Base-by-base conservation (phyloP, 2,113 vertebrate species). In the Cynopterus brachyotis region DNA sequence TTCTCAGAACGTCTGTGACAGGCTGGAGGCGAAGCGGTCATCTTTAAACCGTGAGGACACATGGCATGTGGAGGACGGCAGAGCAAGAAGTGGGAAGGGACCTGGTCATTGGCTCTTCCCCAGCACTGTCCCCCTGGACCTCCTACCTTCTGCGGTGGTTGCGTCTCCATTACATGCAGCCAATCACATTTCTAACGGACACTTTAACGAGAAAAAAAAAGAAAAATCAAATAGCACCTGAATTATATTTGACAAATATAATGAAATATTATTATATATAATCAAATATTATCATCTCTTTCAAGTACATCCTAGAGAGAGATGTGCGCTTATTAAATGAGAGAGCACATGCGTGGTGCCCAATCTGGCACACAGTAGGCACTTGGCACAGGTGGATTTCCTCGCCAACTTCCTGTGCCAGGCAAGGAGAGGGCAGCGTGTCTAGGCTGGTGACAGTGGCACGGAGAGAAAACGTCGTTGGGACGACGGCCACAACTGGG, bases 61-160 rank as follows among this genome's bases (percentile, higher is more conserved):
- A 35, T 0, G 57, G 62, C 37, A 2, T 0, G 0, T 10, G 11
- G 80, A 80, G 19, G 86, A 24, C 0, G 60, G 13, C 53, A 32
- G 67, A 30, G 28, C 28, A 24, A 47, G 3, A 22, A 7, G 82
- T 2, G 57, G 35, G 6, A 47, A 59, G 50, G 82, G 45, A 13
- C 9, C 26, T 8, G 5, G 93, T 20, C 32, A 0, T 4, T 19
- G 30, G 26, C 37, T 19, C 57, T 16, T 10, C 26, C 75, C 2
- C 0, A 9, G 67, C 37, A 0, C 75, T 4, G 45, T 6, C 28
- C 28, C 32, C 78, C 1, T 0, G 57, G 9, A 5, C 53, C 64
- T 30, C 24, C 59, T 15, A 1, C 30, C 30, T 20, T 5, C 53
- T 53, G 3, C 40, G 22, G 76, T 4, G 42, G 11, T 4, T 40